Evolutionary conservation across 2,888 invertebrate species (phyloP).

Genomic region (Uropetala carovei): DNA sequence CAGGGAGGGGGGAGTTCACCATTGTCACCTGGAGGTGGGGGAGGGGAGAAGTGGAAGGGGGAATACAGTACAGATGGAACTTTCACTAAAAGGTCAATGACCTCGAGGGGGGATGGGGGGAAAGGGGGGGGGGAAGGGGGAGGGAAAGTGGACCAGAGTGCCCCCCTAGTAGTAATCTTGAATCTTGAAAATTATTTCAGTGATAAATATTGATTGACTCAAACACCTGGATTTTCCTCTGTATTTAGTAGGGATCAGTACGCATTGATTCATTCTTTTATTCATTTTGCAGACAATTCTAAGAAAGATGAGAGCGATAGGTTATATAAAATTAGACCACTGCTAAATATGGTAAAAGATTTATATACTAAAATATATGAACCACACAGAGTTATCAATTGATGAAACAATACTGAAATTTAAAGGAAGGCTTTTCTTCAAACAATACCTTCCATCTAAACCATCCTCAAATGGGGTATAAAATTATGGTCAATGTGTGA

Average conservation of each 20-base stretch:
- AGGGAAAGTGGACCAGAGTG: too few relatives aligned
- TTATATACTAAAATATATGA: conserved; percentile 35
- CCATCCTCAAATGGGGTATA: conserved; percentile 12
- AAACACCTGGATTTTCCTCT: background rate
- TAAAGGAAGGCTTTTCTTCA: too few relatives aligned
- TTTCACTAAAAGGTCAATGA: too few relatives aligned
- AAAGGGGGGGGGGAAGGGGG: too few relatives aligned
- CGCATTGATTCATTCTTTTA: background rate
- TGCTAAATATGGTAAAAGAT: background rate
- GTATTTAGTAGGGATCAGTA: background rate
- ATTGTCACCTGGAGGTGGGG: too few relatives aligned
- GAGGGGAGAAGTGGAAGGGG: too few relatives aligned
- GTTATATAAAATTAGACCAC: background rate
- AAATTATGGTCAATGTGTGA: background rate
- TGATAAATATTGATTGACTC: background rate
- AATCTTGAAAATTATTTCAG: background rate
- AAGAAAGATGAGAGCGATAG: background rate
- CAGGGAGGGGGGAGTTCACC: too few relatives aligned
- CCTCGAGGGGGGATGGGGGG: too few relatives aligned
- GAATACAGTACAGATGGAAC: too few relatives aligned
- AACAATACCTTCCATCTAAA: background rate
- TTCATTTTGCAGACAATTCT: conserved; percentile 23
- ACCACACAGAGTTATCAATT: background rate
- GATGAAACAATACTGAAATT: too few relatives aligned
- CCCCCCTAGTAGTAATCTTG: too few relatives aligned